Evolutionary conservation across 2,113 vertebrate species (phyloP), one percentile per base, ranked within the genome.

Genomic region (Cygnus atratus): DNA sequence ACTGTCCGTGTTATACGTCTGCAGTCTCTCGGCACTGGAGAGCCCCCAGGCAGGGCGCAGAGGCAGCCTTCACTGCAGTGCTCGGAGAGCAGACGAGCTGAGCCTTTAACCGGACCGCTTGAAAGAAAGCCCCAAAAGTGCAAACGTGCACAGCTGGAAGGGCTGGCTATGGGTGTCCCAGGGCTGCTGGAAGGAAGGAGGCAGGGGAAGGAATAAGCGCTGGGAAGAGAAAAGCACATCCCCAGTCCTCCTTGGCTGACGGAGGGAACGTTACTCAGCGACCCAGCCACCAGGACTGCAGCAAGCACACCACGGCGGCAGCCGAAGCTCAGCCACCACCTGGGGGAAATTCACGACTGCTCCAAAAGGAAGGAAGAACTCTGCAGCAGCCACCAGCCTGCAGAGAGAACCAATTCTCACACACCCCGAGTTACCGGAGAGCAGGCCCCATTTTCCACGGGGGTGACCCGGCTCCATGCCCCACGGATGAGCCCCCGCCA

Each of bases 381-480:
- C 44, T 7, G 41, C 4, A 77, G 63, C 18, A 31, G 31, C 15
- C 14, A 50, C 52, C 62, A 17, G 5, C 1, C 20, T 5, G 25
- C n/a, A 35, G 54, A 8, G 15, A 0, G 14, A 2, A 7, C 22
- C 37, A 3, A 6, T 13, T 61, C 6, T 14, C n/a, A 17, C 46
- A 13, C 54, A 10, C 5, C 24, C 46, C 16, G 6, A 6, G 46
- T 4, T 44, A 63, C 59, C 37, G 1, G 37, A 39, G 41, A 72
- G 39, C 46, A 21, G 1, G 19, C 29, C n/a, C 22, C 2, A 20
- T 2, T 39, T 48, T 39, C 11, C 3, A 4, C 8, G 24, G 14
- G 28, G 0, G 2, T 13, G 6, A 4, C 24, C 1, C n/a, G 3
- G 15, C 8, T 37, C 31, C 12, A 0, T 8, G 15, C 28, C 35